Evolutionary conservation across 1,140 invertebrate species (phyloP), one percentile per base, ranked within the genome.

Genomic region (Tyrophagus putrescentiae): DNA sequence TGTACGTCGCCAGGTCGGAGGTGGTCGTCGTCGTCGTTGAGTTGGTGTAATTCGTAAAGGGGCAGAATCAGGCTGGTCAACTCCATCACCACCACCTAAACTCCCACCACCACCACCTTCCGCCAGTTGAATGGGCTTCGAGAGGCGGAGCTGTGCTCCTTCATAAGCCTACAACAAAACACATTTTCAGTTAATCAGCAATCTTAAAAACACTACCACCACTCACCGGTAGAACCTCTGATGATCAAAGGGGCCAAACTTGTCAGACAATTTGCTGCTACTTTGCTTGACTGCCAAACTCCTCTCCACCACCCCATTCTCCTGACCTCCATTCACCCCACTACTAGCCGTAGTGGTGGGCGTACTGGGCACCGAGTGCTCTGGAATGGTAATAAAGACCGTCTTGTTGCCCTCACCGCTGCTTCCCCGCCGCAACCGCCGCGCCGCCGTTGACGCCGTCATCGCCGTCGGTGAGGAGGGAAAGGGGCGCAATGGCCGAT

Each of bases 1-100:
- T 36, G 27, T 54, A 54, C 18, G 13, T 27, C 25, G 32, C 31
- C 25, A 54, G 89, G 76, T 96, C 83, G 7, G 90, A 90, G 68
- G 87, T 90, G 11, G 50, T 28, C 13, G 52, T 60, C 11, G 7
- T 28, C 21, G 31, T 50, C 4, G n/a, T 33, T 42, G 9, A 23
- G 42, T n/a, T 34, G 23, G 18, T 6, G 1, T 23, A 29, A 33
- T 7, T 5, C 13, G 54, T 54, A 7, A 32, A 31, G 25, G n/a
- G 36, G 31, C 21, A 31, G 1, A 27, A 21, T 31, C 59, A 3
- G 13, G 27, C 39, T 41, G 18, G 25, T n/a, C 45, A n/a, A n/a
- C n/a, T n/a, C n/a, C n/a, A n/a, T n/a, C 56, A 25, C 16, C 29
- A 9, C 16, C 23, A 50, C 42, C 44, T 23, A n/a, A 5, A 18